Base-by-base conservation (phyloP, 1,140 invertebrate species). In the Hylyphantes graminicola region DNA sequence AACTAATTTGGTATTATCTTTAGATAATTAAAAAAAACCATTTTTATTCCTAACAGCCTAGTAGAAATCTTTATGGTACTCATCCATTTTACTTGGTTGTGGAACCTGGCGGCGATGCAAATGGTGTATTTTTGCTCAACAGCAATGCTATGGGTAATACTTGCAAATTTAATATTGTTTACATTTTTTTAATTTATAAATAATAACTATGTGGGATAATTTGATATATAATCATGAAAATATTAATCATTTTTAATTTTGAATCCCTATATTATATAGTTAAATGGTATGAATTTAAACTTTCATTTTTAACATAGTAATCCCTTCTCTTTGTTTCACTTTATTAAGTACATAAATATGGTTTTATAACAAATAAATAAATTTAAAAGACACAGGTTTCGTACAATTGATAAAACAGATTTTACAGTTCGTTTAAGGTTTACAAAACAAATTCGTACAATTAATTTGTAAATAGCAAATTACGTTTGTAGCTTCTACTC, bases 31-130 rank as follows among this genome's bases (percentile, higher is more conserved):
- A 57, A 57, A 13, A 59, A 59, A 19, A 48, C 35, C 19, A 68
- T 67, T 48, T 54, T 17, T 79, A 12, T 67, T 57, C 61, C 61
- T 72, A n/a, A 10, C 63, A 87, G 67, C 83, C 76, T 21, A 59
- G 87, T 61, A 88, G 87, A 86, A 96, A 95, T 90, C 89, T 96
- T 21, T 96, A 96, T 88, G 95, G 95, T 8, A 92, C 92, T 70
- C 95, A 97, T 89, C 95, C 95, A 1, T 96, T 96, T 90, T 95
- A 95, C 88, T 88, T 96, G 88, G 90, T 92, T 0, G 88, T 95
- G 72, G 94, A 95, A 85, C 86, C 87, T 35, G 87, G 88, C 59
- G 87, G 91, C 89, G 65, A 93, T 92, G 51, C 91, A 87, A 92
- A 94, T 88, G 95, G 95, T 59, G 93, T 95, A 6, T 91, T 95